Evolutionary conservation across 2,888 invertebrate species (phyloP).

Genomic region (Rhagium mordax): DNA sequence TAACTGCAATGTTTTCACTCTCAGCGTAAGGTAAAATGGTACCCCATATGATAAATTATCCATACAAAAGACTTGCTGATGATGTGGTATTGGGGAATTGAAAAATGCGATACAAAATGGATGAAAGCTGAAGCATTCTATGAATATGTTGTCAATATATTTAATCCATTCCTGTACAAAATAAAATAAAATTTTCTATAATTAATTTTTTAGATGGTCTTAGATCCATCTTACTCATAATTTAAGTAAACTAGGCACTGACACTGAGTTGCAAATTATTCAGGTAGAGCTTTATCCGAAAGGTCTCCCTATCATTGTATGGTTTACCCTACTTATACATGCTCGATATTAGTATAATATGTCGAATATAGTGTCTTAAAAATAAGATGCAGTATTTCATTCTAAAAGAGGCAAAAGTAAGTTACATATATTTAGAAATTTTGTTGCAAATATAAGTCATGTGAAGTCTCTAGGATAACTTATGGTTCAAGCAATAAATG

Average conservation of each 20-base stretch:
- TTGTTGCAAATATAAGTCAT: too few species aligned
- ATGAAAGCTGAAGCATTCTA: constrained; percentile 36
- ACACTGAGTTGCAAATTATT: neutral
- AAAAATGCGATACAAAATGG: constrained; percentile 33
- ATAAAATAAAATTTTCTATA: neutral
- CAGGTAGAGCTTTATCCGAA: neutral
- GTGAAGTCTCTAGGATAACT: too few species aligned
- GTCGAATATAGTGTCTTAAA: too few species aligned
- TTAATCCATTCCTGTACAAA: neutral
- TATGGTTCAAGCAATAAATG: too few species aligned
- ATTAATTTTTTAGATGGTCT: neutral
- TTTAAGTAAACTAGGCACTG: neutral
- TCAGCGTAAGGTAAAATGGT: neutral
- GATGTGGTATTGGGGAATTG: constrained; percentile 19
- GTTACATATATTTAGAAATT: too few species aligned
- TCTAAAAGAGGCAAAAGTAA: too few species aligned
- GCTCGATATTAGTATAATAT: too few species aligned
- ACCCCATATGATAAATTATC: constrained; percentile 27
- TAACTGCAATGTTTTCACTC: constrained; percentile 26
- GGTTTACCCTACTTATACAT: too few species aligned
- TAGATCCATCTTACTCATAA: neutral
- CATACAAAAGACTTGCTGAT: constrained; percentile 36
- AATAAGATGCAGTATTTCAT: too few species aligned
- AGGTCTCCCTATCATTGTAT: too few species aligned
- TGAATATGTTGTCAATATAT: neutral